Evolutionary conservation across 2,888 invertebrate species (phyloP).

Genomic region (Nyleta sp.): DNA sequence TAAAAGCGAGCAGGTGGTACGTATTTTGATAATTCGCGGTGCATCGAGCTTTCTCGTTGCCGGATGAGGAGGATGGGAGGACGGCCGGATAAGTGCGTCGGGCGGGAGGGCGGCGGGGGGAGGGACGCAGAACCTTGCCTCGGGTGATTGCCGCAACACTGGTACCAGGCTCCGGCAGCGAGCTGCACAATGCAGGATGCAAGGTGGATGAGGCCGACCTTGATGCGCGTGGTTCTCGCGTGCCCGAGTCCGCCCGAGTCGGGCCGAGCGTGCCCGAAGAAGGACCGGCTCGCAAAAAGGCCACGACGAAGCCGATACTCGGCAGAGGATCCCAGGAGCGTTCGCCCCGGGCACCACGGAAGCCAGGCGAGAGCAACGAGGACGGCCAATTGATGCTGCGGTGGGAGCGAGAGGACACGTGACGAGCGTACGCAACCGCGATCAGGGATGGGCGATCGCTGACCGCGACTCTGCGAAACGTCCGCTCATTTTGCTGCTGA

Average conservation of each 20-base stretch:
- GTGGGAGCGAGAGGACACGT: neutral
- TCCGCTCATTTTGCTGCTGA: neutral
- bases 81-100: constrained; percentile 41
- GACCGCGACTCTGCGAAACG: neutral
- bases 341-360: constrained; percentile 57
- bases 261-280: constrained; percentile 67
- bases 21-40: constrained; percentile 76
- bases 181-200: constrained; percentile 70
- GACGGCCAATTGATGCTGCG: constrained; percentile 45
- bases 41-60: constrained; percentile 63
- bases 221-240: constrained; percentile 81
- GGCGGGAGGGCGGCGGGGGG: constrained; percentile 22
- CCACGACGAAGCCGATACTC: constrained; percentile 50
- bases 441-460: constrained; percentile 34
- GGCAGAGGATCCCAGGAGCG: constrained; percentile 43
- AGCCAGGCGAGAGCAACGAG: constrained; percentile 51
- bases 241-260: constrained; percentile 73
- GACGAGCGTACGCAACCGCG: neutral
- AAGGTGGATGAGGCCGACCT: constrained; percentile 79
- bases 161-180: constrained; percentile 64
- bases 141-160: constrained; percentile 61
- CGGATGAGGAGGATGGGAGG: constrained; percentile 45
- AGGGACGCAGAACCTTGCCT: constrained; percentile 62
- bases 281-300: constrained; percentile 42
- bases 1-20: constrained; percentile 72